Base-by-base conservation (phyloP, 2,888 invertebrate species). In the Drosophila quinaria region DNA sequence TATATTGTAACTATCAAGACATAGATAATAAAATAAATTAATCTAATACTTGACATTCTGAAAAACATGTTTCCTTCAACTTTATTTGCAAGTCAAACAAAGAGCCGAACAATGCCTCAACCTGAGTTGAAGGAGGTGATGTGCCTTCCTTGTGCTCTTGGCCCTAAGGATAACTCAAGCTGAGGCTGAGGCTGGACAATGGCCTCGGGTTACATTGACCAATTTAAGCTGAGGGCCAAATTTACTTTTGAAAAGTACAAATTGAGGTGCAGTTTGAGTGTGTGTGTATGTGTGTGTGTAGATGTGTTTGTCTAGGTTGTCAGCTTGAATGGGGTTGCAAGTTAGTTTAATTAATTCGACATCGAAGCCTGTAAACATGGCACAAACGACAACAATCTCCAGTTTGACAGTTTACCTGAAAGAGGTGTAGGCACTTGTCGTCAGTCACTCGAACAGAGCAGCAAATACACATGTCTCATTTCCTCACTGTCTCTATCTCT, bases 271-370 rank as follows among this genome's bases (percentile, higher is more conserved):
- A 68, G 15, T 47, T 42, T 29, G 37, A 29, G 51, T 33, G 55
- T 41, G 52, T 33, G 51, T 41, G 46, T 46, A 54, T 44, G 47
- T n/a, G 58, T 35, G 54, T 10, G 49, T 13, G 46, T 41, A 46
- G 31, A 44, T 29, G 50, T 15, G 52, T 31, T 15, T 39, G 50
- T 51, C 31, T 55, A 29, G 33, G 13, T n/a, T 60, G 64, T 55
- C 39, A 42, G 42, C 42, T 19, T 56, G 47, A 58, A 65, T 55
- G 51, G 66, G 67, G 63, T 77, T 64, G 70, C 81, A 78, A 84
- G 80, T 86, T 82, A 84, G 87, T 89, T 89, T 89, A 89, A 90
- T 89, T 89, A 89, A 89, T 90, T 79, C 89, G 73, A 78, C 86
- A 81, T 77, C 84, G 78, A 73, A 71, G 76, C 58, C 73, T 86